phyloP scores from a whole-genome alignment of 2,113 vertebrate genomes.

The Muntiacus muntjak region DNA sequence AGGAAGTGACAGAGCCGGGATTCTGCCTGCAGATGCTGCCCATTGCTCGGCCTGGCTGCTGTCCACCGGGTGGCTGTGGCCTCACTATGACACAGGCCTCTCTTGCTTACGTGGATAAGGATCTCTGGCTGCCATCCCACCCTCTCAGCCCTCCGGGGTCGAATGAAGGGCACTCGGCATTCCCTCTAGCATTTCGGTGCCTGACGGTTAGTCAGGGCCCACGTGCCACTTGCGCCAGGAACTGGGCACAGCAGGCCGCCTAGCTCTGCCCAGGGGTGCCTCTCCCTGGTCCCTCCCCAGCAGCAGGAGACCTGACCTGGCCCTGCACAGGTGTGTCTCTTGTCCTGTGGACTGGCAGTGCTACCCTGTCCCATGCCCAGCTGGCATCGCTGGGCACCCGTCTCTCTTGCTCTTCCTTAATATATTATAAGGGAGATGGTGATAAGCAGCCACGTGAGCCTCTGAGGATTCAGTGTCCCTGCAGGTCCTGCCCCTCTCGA shows the following conservation, averaged over 20 bases:
- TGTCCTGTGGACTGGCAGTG: not conserved
- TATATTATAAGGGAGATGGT: constrained; percentile 69
- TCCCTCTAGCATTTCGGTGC: not conserved
- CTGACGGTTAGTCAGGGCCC: not conserved
- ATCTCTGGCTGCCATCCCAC: constrained; percentile 37
- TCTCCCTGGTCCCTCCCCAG: not conserved
- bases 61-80: constrained; percentile 49
- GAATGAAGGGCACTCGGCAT: constrained; percentile 18
- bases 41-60: not conserved
- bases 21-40: not conserved
- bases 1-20: not conserved
- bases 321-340: not conserved
- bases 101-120: constrained; percentile 4
- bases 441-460: constrained; percentile 57
- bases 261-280: not conserved
- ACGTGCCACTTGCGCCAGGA: not conserved
- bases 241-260: not conserved
- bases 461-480: constrained; percentile 62
- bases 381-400: constrained; percentile 1
- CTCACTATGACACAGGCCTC: not conserved
- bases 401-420: constrained; percentile 70
- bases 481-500: not conserved
- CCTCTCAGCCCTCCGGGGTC: constrained; percentile 18
- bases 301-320: not conserved
- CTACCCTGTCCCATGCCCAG: not conserved